Evolutionary conservation across 2,888 invertebrate genomes (phyloP).

Genomic region (Drosophila emarginata): DNA sequence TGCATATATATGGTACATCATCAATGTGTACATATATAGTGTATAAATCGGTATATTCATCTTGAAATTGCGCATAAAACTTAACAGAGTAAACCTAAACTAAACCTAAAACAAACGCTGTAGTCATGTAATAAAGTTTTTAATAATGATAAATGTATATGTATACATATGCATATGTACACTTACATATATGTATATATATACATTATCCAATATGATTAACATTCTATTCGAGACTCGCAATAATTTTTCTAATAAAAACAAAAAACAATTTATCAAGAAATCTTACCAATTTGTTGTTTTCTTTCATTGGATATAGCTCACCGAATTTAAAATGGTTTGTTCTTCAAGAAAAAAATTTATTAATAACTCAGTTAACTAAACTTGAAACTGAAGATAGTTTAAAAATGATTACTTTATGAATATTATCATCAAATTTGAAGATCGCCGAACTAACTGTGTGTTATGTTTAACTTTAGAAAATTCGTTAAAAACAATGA

Average conservation of each 20-base stretch:
- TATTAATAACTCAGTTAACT: too few species aligned
- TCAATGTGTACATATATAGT: neutral
- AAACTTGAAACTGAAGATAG: too few species aligned
- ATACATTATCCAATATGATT: slow-evolving; percentile 26
- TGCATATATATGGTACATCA: neutral
- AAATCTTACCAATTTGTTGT: neutral
- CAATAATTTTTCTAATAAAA: slow-evolving; percentile 56
- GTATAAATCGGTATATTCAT: neutral
- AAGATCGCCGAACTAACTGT: too few species aligned
- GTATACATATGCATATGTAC: slow-evolving; percentile 47
- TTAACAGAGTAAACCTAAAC: slow-evolving; percentile 25
- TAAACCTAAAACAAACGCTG: slow-evolving; percentile 33
- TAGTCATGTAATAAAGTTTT: slow-evolving; percentile 56
- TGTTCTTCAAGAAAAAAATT: too few species aligned
- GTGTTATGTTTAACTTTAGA: too few species aligned
- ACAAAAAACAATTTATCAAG: slow-evolving; percentile 11
- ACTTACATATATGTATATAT: slow-evolving; percentile 16
- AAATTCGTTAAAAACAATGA: too few species aligned
- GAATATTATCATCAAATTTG: too few species aligned
- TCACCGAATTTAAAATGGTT: too few species aligned
- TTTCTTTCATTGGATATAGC: slow-evolving; percentile 11
- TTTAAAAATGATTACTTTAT: too few species aligned
- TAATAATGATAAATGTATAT: slow-evolving; percentile 48
- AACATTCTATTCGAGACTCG: slow-evolving; percentile 56
- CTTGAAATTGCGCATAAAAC: neutral